A percentile compares a stretch with the other conserved stretches of the same genome.
phyloP scores from a whole-genome alignment of 2,797 vertebrate species.

The Xenentodon cancila region DNA sequence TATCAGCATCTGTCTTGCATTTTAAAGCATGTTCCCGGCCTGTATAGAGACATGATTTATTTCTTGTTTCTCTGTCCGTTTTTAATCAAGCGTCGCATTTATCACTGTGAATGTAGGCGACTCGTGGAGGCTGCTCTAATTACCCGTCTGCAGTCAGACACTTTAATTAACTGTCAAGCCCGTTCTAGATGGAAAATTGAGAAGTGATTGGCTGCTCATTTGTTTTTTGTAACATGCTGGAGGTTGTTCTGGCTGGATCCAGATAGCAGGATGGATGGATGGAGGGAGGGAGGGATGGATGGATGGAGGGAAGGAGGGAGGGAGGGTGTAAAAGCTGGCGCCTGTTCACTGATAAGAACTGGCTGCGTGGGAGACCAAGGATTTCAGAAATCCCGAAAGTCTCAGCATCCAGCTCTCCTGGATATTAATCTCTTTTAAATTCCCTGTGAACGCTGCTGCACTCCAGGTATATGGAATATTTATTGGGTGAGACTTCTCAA shows the following conservation, averaged over 20 bases:
- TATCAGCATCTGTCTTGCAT: conserved; percentile 39
- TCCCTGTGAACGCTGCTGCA: too few relatives aligned
- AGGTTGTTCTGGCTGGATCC: conserved; percentile 48
- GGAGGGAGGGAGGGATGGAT: too few relatives aligned
- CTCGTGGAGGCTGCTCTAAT: conserved; percentile 60
- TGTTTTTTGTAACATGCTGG: conserved; percentile 41
- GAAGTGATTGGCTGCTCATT: conserved; percentile 64
- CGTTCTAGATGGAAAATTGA: conserved; percentile 38
- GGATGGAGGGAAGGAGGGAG: too few relatives aligned
- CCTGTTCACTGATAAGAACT: conserved; percentile 57
- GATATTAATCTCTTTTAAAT: conserved; percentile 25
- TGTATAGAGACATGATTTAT: conserved; percentile 45
- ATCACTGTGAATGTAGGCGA: conserved; percentile 62
- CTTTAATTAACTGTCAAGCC: conserved; percentile 65
- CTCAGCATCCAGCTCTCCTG: conserved; percentile 5
- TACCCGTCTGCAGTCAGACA: conserved; percentile 53
- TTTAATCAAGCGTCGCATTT: conserved; percentile 71
- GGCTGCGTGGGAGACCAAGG: conserved; percentile 27
- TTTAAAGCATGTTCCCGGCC: conserved; percentile 42
- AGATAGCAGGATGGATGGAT: conserved; percentile 28
- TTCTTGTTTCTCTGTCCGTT: conserved; percentile 51
- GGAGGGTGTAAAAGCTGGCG: conserved; percentile 51
- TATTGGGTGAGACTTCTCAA: conserved; percentile 55
- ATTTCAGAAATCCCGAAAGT: conserved; percentile 27
- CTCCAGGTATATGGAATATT: conserved; percentile 33